These are phyloP conservation scores for Campoplex nolae DNA, from an alignment of 2,888 invertebrate genomes.

Conservation along the genomic window DNA sequence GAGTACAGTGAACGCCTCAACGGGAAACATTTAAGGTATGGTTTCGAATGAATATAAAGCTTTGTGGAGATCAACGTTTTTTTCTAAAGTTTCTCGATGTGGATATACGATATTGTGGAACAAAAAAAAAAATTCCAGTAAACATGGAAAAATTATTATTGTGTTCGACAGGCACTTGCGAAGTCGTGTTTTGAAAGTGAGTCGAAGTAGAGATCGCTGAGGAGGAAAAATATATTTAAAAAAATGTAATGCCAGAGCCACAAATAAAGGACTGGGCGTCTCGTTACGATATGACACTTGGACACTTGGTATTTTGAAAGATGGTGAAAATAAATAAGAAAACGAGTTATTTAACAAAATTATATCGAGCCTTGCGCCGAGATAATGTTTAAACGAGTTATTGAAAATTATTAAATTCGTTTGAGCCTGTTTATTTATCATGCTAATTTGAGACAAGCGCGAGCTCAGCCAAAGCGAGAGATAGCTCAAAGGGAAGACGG, in stretches of 20 bases:
- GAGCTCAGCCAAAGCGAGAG: not conserved
- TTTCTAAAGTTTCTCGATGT: slow-evolving; percentile 8
- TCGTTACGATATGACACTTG: slow-evolving; percentile 2
- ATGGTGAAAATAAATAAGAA: slow-evolving; percentile 1
- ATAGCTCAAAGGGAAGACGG: not conserved
- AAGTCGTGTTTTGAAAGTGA: not conserved
- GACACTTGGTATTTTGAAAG: slow-evolving; percentile 4
- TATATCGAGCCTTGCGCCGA: slow-evolving; percentile 34
- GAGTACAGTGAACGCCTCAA: slow-evolving; percentile 48
- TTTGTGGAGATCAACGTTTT: slow-evolving; percentile 33
- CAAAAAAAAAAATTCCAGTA: not conserved
- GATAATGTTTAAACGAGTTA: slow-evolving; percentile 54
- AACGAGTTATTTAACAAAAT: slow-evolving; percentile 42
- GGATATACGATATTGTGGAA: not conserved
- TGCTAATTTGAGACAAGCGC: slow-evolving; percentile 56
- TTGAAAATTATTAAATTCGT: slow-evolving; percentile 39
- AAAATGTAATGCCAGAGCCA: not conserved
- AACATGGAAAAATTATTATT: not conserved
- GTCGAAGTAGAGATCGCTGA: not conserved
- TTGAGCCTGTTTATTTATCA: slow-evolving; percentile 62
- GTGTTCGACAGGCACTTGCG: not conserved
- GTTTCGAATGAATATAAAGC: slow-evolving; percentile 45
- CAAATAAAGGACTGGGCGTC: not conserved
- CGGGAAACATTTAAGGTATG: slow-evolving; percentile 56
- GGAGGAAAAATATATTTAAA: not conserved